phyloP scores from a whole-genome alignment of 1,140 invertebrate genomes.

The Musca domestica region DNA sequence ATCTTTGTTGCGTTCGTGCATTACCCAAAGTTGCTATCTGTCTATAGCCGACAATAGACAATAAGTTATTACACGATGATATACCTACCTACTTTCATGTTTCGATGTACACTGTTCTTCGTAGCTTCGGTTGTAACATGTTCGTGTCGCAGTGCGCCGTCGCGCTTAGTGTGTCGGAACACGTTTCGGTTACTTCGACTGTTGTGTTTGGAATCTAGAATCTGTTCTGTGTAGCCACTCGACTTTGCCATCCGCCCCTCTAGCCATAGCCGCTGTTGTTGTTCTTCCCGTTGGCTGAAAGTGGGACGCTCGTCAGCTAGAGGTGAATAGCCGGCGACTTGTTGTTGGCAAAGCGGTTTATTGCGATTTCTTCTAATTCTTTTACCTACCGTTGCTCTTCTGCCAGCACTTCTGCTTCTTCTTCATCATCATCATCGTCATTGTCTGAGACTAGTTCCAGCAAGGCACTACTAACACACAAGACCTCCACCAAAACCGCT shows the following conservation, averaged over 20 bases:
- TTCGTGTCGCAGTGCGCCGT: too few relatives aligned
- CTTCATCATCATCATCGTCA: too few relatives aligned
- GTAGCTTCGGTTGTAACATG: not conserved
- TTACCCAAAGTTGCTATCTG: too few relatives aligned
- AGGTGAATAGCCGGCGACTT: conserved; percentile 9
- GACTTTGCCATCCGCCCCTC: not conserved
- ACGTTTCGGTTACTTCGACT: not conserved
- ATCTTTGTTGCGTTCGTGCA: too few relatives aligned
- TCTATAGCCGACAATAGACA: too few relatives aligned
- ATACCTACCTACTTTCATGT: too few relatives aligned
- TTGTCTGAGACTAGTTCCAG: too few relatives aligned
- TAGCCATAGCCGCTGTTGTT: not conserved
- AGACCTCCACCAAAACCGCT: too few relatives aligned
- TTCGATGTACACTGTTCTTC: too few relatives aligned
- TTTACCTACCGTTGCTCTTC: not conserved
- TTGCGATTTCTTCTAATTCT: not conserved
- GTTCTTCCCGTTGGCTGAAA: not conserved
- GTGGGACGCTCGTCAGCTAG: not conserved
- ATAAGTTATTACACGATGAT: too few relatives aligned
- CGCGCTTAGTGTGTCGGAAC: conserved; percentile 4
- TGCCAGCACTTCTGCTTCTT: too few relatives aligned
- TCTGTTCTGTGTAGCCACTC: not conserved
- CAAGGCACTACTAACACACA: too few relatives aligned
- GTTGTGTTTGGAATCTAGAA: not conserved
- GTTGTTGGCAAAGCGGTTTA: conserved; percentile 2